Evolutionary conservation across 2,888 invertebrate species (phyloP), one percentile per base, ranked within the genome.

Genomic region (Anoncus sp.): DNA sequence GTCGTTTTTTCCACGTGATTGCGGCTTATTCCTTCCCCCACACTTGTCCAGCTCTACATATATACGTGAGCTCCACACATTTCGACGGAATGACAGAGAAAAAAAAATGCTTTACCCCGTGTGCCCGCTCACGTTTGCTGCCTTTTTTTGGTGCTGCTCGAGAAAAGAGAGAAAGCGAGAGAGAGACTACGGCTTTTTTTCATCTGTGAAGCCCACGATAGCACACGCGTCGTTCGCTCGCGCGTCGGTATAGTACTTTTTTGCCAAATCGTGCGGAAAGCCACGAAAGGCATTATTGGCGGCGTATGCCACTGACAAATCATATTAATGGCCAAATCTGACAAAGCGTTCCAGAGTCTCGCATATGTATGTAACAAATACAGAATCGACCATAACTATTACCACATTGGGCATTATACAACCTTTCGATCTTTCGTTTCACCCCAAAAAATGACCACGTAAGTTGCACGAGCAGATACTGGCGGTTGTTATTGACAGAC

Each of bases 261-360:
- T 90, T 86, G 89, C 76, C 86, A 90, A 91, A 91, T 91, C 90
- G 90, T 84, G 86, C 83, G 91, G 90, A 91, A 90, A 88, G 82
- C 86, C 85, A 81, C 81, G 80, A 82, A 81, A 77, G 82, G 81
- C 82, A 82, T 82, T 81, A 82, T 57, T 85, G 84, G 81, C 84
- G 82, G 80, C 90, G 85, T 85, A 87, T 89, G 90, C 85, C 83
- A 81, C 85, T 89, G 90, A 91, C 90, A 89, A 91, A 90, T 90
- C 87, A 87, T 88, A 90, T 88, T 88, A 89, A 90, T 88, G 88
- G 84, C 86, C 79, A 79, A 74, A 76, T 77, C 72, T 79, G 78
- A 75, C 78, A 75, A 75, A 79, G 75, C 75, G 59, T 75, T 75
- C 24, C 47, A 10, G 57, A 59, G 16, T 65, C 49, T 63, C 47